Evolutionary conservation across 2,888 invertebrate species (phyloP), one percentile per base, ranked within the genome.

Genomic region (Seira ritae): DNA sequence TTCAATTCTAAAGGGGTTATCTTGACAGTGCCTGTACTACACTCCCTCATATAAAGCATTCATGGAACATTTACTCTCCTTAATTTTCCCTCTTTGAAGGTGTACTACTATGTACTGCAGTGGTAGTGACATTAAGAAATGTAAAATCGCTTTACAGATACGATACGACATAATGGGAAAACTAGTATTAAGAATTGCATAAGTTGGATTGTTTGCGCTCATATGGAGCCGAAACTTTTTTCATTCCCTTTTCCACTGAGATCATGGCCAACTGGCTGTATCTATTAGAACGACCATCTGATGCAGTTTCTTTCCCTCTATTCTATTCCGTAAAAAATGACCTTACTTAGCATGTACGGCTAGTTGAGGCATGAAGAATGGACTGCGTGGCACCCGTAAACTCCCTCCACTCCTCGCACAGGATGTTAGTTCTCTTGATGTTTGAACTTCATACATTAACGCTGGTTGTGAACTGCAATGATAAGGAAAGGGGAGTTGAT

Each of bases 1-100:
- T 55, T 55, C 55, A 55, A 55, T n/a, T 55, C 17, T 17, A 2
- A 55, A 55, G 17, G 55, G 55, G 55, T 55, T 55, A 55, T 55
- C 55, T n/a, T 55, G 55, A 55, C 55, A 42, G 15, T 55, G 6
- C 15, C 55, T 31, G 31, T 31, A 31, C 31, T 31, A 8, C 31
- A 31, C 20, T 31, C 12, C 50, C 23, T 68, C 23, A 4, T 55
- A 60, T 24, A 23, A n/a, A 69, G 70, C 22, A 78, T 67, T 79
- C 79, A 72, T 72, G 72, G 50, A 72, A 79, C 72, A 79, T 78
- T 78, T 78, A 78, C 24, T 65, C 70, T 23, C 70, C 60, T 77
- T 70, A 77, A 77, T 77, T 77, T 77, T 77, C 31, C 31, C 31
- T 31, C 8, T 31, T 12, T 3, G 55, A 17, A 55, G 55, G 15